Conservation (phyloP, 2,113 vertebrate species). For the Spea multiplicata region DNA sequence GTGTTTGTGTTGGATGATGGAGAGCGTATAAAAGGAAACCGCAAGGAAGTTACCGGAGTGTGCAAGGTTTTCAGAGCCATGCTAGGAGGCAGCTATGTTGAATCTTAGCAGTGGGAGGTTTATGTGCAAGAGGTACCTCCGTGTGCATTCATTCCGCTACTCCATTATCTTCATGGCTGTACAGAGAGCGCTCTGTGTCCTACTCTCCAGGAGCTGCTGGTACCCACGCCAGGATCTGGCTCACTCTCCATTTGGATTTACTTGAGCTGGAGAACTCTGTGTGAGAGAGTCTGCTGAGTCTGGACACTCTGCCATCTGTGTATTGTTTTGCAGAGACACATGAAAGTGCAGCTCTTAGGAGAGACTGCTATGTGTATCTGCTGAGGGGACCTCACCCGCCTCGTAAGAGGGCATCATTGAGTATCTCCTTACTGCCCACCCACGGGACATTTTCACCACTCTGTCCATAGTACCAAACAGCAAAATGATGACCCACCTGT, state of each 20-base stretch:
- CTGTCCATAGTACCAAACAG: neutral
- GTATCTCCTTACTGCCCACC: too few species aligned
- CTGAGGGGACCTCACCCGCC: too few species aligned
- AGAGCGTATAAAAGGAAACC: conserved; percentile 63
- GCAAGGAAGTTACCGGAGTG: conserved; percentile 57
- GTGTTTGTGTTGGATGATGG: conserved; percentile 77
- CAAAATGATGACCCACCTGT: too few species aligned
- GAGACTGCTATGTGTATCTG: conserved; percentile 57
- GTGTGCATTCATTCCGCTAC: conserved; percentile 67
- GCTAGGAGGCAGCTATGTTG: conserved; percentile 74
- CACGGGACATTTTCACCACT: neutral
- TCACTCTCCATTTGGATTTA: conserved; percentile 56
- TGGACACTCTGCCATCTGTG: conserved; percentile 57
- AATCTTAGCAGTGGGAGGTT: conserved; percentile 65
- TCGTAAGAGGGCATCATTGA: too few species aligned
- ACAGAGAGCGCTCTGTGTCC: conserved; percentile 50
- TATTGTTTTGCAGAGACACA: conserved; percentile 78
- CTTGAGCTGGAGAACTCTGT: conserved; percentile 66
- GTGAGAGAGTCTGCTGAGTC: conserved; percentile 47
- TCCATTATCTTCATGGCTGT: conserved; percentile 86
- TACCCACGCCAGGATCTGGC: conserved; percentile 18
- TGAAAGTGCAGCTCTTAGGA: conserved; percentile 63
- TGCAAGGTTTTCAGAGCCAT: conserved; percentile 82
- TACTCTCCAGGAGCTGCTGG: conserved; percentile 4
- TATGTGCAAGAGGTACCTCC: conserved; percentile 67